These are phyloP conservation scores for Ligdia adustata DNA, from an alignment of 2,888 invertebrate genomes.

Conservation along the genomic window DNA sequence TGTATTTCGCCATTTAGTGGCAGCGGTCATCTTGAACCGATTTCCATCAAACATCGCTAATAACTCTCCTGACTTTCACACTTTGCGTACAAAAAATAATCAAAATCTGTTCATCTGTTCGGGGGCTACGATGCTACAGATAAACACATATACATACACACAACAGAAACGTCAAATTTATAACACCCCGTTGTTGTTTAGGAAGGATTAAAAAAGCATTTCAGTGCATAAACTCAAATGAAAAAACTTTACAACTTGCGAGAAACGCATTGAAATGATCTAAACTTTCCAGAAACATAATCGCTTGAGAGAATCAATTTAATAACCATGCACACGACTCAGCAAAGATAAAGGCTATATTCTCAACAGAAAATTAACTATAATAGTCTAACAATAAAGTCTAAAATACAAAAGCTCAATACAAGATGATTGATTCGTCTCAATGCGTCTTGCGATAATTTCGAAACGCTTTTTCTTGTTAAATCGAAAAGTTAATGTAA, in stretches of 20 bases:
- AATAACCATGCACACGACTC: constrained; percentile 19
- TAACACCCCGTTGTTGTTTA: too few species aligned
- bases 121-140: too few species aligned
- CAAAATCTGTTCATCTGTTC: too few species aligned
- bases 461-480: constrained; percentile 48
- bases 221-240: neutral
- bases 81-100: too few species aligned
- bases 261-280: too few species aligned
- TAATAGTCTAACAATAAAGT: neutral
- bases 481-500: constrained; percentile 49
- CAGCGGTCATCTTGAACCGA: too few species aligned
- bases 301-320: constrained; percentile 23
- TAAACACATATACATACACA: too few species aligned
- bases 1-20: too few species aligned
- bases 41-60: too few species aligned
- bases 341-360: neutral
- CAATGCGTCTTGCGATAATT: constrained; percentile 43
- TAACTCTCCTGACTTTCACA: too few species aligned
- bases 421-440: constrained; percentile 39
- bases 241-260: neutral
- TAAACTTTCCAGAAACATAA: constrained; percentile 10
- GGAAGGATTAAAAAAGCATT: too few species aligned
- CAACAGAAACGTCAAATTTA: too few species aligned
- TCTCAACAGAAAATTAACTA: neutral
- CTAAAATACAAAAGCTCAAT: constrained; percentile 1